Evolutionary conservation across 2,888 invertebrate genomes (phyloP).

Genomic region (Gastrophysa polygoni): DNA sequence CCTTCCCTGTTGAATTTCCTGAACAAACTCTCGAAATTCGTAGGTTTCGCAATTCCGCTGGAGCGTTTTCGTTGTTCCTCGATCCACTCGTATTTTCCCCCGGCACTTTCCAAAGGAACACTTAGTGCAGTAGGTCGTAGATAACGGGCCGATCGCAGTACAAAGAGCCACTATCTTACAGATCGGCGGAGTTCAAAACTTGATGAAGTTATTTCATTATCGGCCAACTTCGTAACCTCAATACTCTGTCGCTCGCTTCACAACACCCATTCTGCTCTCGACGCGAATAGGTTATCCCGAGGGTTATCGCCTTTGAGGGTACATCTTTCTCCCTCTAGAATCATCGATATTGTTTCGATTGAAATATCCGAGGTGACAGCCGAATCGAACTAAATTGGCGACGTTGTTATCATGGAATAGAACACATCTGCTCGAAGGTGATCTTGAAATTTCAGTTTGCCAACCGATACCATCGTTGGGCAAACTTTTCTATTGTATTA

Average conservation of each 20-base stretch:
- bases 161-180: conserved; percentile 32
- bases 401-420: too few relatives aligned
- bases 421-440: too few relatives aligned
- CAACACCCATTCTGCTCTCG: conserved; percentile 16
- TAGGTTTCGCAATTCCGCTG: background rate
- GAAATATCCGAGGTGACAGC: too few relatives aligned
- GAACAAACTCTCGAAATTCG: background rate
- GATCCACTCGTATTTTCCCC: background rate
- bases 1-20: background rate
- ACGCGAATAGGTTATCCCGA: background rate
- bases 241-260: conserved; percentile 41
- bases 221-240: conserved; percentile 40
- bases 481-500: too few relatives aligned
- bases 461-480: too few relatives aligned
- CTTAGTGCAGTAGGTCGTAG: background rate
- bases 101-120: background rate
- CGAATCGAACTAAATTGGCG: too few relatives aligned
- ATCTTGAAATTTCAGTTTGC: too few relatives aligned
- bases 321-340: too few relatives aligned
- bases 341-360: too few relatives aligned
- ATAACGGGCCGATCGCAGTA: background rate
- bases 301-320: too few relatives aligned
- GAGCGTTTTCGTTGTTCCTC: background rate
- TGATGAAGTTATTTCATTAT: conserved; percentile 46
- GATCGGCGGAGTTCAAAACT: conserved; percentile 40